Evolutionary conservation across 2,113 vertebrate species (phyloP), one percentile per base, ranked within the genome.

Genomic region (Bufo gargarizans): DNA sequence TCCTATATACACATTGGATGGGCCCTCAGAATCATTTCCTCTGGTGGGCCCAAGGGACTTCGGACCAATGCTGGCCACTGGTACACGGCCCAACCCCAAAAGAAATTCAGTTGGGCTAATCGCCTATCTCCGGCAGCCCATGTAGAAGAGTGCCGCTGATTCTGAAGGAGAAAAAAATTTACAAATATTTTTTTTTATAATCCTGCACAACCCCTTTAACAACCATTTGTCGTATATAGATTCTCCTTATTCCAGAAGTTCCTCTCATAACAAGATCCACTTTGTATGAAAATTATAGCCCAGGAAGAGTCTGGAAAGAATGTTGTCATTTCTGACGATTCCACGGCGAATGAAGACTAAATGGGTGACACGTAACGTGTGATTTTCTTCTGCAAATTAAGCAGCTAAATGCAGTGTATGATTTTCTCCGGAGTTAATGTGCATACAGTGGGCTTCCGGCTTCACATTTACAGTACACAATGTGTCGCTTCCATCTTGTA

Each of bases 231-330:
- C 3, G 11, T 14, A 17, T n/a, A 56, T 22, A n/a, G 63, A 80
- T 69, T 55, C 22, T 87, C 11, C 61, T 77, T 79, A 87, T 80
- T 80, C 33, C 50, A 43, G 5, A 55, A 43, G 10, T 63, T 69
- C 33, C 16, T 63, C 19, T 74, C 33, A 76, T 61, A 74, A 77
- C 17, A 11, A 50, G 61, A 63, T 83, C 11, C 22, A 12, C 47
- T 83, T 65, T 22, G 63, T n/a, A 69, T 77, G 45, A 65, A 49
- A 86, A 86, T 86, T 61, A 86, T 12, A 61, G 56, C 43, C 56
- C 14, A n/a, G 71, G 71, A 77, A 77, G 56, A 12, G 20, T 12
- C 47, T 50, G 19, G 71, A 17, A 78, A 65, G 83, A 56, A 59
- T 49, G 16, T 12, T 83, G 65, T 69, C 47, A 67, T 69, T 67